A percentile compares a stretch with the other conserved stretches of the same genome.
Evolutionary conservation across 1,140 invertebrate species (phyloP).

Genomic region (Pinna nobilis): DNA sequence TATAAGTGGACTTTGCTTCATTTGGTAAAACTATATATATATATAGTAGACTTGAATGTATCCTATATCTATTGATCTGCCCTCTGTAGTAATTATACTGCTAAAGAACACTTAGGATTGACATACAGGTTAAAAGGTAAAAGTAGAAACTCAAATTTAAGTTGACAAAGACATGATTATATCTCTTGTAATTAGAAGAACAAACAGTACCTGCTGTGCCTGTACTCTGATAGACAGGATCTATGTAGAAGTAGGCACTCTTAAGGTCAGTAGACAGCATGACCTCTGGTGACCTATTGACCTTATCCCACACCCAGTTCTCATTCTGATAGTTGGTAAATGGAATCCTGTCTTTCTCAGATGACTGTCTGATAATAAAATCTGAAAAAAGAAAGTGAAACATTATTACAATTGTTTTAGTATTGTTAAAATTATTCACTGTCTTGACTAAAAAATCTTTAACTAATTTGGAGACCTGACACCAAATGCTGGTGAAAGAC

Average conservation of each 20-base stretch:
- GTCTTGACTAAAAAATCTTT: too few species aligned
- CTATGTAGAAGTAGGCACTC: conserved; percentile 62
- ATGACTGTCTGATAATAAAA: not conserved
- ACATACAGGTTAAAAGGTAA: not conserved
- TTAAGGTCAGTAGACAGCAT: conserved; percentile 51
- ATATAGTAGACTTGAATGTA: too few species aligned
- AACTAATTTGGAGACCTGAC: too few species aligned
- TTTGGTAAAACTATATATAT: too few species aligned
- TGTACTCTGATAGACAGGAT: conserved; percentile 58
- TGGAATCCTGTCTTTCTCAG: too few species aligned
- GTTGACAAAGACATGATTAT: too few species aligned
- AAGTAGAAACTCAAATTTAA: not conserved
- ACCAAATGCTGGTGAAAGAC: too few species aligned
- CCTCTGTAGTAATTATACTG: not conserved
- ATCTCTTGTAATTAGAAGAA: too few species aligned
- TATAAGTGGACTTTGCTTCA: too few species aligned
- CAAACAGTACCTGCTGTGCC: conserved; percentile 67
- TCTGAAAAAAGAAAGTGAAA: not conserved
- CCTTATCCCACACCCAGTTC: conserved; percentile 64
- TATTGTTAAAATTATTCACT: too few species aligned
- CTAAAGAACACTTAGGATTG: not conserved
- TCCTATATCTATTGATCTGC: too few species aligned
- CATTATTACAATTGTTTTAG: not conserved
- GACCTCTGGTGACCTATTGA: conserved; percentile 56
- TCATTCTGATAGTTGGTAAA: conserved; percentile 42